A percentile compares a stretch with the other conserved stretches of the same genome.
Evolutionary conservation across 2,797 vertebrate species (phyloP).

Genomic region (Lacerta bilineata): DNA sequence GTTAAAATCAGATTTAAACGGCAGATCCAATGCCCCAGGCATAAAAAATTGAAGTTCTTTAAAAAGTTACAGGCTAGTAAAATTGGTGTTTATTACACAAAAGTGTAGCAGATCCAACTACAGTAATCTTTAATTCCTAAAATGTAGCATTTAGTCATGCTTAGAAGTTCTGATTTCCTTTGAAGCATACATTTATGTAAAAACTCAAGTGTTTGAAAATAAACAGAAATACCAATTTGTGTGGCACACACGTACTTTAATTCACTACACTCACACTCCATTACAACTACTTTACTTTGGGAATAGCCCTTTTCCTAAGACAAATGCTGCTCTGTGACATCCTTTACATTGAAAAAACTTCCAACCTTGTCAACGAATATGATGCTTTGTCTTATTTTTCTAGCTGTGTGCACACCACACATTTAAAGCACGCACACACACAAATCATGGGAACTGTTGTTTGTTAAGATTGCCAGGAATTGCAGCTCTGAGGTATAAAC

Average conservation of each 20-base stretch:
- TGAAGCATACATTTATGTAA: too few relatives aligned
- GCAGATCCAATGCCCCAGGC: neutral
- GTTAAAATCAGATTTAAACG: neutral
- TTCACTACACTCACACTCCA: too few relatives aligned
- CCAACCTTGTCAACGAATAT: neutral
- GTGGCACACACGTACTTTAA: too few relatives aligned
- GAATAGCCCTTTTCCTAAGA: neutral
- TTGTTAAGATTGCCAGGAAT: too few relatives aligned
- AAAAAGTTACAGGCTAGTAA: neutral
- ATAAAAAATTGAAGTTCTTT: neutral
- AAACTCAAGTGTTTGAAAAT: neutral
- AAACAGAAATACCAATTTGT: neutral
- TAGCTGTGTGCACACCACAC: too few relatives aligned
- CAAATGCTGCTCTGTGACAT: neutral
- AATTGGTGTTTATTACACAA: neutral
- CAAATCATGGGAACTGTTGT: too few relatives aligned
- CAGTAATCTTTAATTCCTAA: neutral
- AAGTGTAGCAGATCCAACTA: too few relatives aligned
- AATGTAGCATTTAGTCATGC: neutral
- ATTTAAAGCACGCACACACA: too few relatives aligned
- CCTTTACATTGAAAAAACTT: constrained; percentile 30
- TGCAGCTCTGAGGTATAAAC: too few relatives aligned
- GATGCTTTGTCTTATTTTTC: too few relatives aligned
- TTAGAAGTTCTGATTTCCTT: neutral
- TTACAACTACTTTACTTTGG: neutral